Base-by-base conservation (phyloP, 2,888 invertebrate species). In the Aspidiotus destructor region DNA sequence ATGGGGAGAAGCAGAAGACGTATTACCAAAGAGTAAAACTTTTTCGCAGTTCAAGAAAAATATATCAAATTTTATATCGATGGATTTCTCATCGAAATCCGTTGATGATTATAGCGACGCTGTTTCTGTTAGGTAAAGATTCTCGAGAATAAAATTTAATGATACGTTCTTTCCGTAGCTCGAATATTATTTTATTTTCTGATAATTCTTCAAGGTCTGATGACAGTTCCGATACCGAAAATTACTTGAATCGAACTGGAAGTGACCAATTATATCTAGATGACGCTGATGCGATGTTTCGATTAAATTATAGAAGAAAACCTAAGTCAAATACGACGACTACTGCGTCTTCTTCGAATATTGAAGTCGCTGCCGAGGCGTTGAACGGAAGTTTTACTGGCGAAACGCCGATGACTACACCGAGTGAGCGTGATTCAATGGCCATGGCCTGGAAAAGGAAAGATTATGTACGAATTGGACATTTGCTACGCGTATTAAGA, bases 301-400 rank as follows among this genome's bases (percentile, higher is more conserved):
- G 82, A 60, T 71, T 74, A 54, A 62, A 69, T 57, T 54, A 57
- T 42, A 62, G 55, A 40, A 61, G 55, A 13, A 69, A 69, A 57
- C 55, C 54, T 8, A 62, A 62, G 11, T 40, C 60, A 17, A 40
- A 15, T 48, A 62, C 62, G 40, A 48, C 52, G 15, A 65, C 68
- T 44, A 62, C 17, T 15, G 63, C 65, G 64, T 48, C 40, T 11
- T 17, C 57, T 41, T 63, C 68, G 57, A 70, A 70, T 41, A 60
- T 91, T 7, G 92, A 92, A 75, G 85, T 89, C 48, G 92, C 91
- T 0, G 86, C 86, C n/a, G 92, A 92, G 75, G 90, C 90, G 11
- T 81, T 88, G 60, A 90, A 90, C 75, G 86, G 87, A 73, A 13
- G n/a, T n/a, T 13, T 48, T 11, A 2, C 11, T 48, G 48, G 48